Base-by-base conservation (phyloP, 2,113 vertebrate species). In the Oreochromis aureus region DNA sequence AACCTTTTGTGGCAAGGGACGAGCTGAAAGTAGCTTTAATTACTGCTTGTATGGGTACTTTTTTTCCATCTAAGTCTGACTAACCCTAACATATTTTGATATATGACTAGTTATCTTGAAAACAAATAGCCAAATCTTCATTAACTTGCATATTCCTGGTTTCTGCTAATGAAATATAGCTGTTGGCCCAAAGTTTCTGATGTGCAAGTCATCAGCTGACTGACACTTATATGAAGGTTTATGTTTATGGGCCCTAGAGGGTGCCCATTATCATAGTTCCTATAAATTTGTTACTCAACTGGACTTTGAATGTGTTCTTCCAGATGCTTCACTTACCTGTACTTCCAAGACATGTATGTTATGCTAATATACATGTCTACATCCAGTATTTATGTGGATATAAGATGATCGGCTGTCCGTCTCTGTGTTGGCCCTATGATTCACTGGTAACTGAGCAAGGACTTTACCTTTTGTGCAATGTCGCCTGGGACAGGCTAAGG, bases 21-120 rank as follows among this genome's bases (percentile, higher is more conserved):
- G 34, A 41, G 11, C 63, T 69, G 6, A 22, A 41, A 41, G 4
- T 1, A 69, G 36, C 63, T 41, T 69, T 41, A 69, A 11, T 19
- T 7, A 19, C 61, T 63, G 3, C 19, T 63, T 13, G 34, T 39
- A 22, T 0, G 0, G 34, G 10, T 39, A 39, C 34, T 0, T 63
- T 63, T 63, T 4, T 0, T 3, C 32, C 6, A 19, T 34, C 59
- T 11, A 66, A 66, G 61, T 66, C 19, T 39, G 36, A 39, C 36
- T 66, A 39, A 66, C 44, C 6, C 6, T 11, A 30, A 48, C 59
- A 63, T 63, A 63, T 32, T 63, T n/a, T 36, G 18, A 63, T 36
- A 7, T 10, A 2, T 16, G 19, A 36, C 4, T 5, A 36, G 59
- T 7, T 63, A 63, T 63, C 32, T 11, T 63, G 59, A 63, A 63